Base-by-base conservation (phyloP, 2,888 invertebrate genomes). In the Diloba caeruleocephala region DNA sequence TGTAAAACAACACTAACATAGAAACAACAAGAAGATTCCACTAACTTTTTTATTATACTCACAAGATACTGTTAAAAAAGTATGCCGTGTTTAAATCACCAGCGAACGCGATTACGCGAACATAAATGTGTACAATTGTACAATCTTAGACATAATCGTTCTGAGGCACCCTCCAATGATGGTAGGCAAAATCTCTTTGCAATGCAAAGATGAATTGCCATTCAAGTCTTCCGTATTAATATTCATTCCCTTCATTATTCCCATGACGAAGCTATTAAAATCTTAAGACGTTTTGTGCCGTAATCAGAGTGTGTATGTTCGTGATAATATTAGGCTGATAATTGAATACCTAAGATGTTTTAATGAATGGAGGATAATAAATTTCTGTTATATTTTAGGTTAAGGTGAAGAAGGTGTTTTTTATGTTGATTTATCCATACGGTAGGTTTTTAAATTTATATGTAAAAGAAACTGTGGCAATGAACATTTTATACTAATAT, bases 161-260 rank as follows among this genome's bases (percentile, higher is more conserved):
- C 19, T 6, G n/a, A 50, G 36, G 28, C 13, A 37, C 50, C 17
- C 46, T 54, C 44, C 14, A 28, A 17, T 25, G 48, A 31, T 39
- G 66, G 68, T 70, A 65, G 72, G 67, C 74, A 74, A 38, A 82
- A 79, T 85, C 84, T 82, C 84, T 87, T 86, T 84, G 85, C 83
- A 84, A 82, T 87, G 82, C 85, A 85, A 87, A 88, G 82, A 84
- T 70, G 79, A 78, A 72, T 76, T 83, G 79, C 82, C 78, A 85
- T 88, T 87, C 82, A 84, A 81, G 80, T 80, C 72, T 58, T 62
- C 74, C 76, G 78, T 84, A 88, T 88, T 87, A 88, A 88, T 88
- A 88, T 89, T 89, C 86, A 88, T 88, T 85, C 76, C 74, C 67
- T 76, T 79, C 81, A 85, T 88, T 87, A 87, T 88, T 83, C 81